Percentiles rank a stretch among this genome's conserved stretches.
phyloP scores from a whole-genome alignment of 2,113 vertebrate genomes.

The Theristicus caerulescens region DNA sequence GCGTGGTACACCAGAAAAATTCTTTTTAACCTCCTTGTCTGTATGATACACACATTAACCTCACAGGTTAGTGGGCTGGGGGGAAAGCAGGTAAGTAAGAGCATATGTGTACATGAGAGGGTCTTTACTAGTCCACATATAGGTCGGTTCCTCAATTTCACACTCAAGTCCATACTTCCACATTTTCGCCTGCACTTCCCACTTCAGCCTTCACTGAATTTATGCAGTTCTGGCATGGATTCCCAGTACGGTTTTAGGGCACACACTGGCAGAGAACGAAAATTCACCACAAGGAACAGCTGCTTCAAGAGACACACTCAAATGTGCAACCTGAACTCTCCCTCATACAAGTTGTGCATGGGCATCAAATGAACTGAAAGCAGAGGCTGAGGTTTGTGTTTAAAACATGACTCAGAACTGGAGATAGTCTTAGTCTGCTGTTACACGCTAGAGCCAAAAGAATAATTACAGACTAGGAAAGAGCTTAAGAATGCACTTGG shows the following conservation, averaged over 20 bases:
- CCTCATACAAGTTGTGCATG: background rate
- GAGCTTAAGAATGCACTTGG: background rate
- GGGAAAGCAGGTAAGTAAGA: background rate
- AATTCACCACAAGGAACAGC: background rate
- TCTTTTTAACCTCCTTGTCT: background rate
- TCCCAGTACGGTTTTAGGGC: background rate
- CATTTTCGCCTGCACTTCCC: background rate
- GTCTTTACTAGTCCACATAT: background rate
- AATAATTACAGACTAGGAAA: conserved; percentile 17
- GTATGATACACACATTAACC: background rate
- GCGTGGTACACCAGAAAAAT: fast-evolving
- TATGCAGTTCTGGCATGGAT: background rate
- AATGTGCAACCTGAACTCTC: background rate
- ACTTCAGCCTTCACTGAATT: background rate
- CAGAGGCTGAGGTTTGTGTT: background rate
- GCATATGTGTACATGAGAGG: background rate
- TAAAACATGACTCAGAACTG: background rate
- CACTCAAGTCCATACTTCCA: background rate
- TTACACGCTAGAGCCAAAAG: background rate
- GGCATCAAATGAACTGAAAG: background rate
- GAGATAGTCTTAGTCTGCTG: background rate
- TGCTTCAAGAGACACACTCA: background rate
- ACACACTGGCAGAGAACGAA: background rate
- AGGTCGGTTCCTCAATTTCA: background rate
- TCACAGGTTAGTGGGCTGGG: background rate